phyloP scores from a whole-genome alignment of 1,140 invertebrate genomes.

The Zaprionus nigranus region DNA sequence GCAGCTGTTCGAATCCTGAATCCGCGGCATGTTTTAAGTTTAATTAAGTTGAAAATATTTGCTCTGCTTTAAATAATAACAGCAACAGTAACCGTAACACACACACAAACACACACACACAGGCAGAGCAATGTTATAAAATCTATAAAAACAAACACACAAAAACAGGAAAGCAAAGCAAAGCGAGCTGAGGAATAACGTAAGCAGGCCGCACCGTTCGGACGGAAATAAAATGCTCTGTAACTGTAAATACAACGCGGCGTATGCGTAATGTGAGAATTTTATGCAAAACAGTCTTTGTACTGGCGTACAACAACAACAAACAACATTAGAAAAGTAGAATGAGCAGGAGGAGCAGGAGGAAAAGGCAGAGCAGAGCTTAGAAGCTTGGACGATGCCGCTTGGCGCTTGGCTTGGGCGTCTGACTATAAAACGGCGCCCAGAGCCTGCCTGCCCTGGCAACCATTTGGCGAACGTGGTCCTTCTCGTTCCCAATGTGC shows the following conservation, averaged over 20 bases:
- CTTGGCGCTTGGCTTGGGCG: constrained; percentile 48
- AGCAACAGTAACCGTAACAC: constrained; percentile 35
- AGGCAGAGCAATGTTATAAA: constrained; percentile 56
- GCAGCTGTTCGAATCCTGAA: constrained; percentile 55
- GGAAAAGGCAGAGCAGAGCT: constrained; percentile 12
- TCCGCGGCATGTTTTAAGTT: constrained; percentile 64
- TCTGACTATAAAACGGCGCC: constrained; percentile 75
- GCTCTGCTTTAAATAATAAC: constrained; percentile 77
- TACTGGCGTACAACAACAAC: constrained; percentile 24
- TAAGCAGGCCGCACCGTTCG: constrained; percentile 44
- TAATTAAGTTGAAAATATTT: constrained; percentile 83
- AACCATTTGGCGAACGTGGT: constrained; percentile 64
- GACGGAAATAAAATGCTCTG: constrained; percentile 74
- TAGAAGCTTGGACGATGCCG: constrained; percentile 41
- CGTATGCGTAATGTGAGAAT: constrained; percentile 80
- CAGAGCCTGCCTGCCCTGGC: constrained; percentile 48
- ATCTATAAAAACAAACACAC: constrained; percentile 77
- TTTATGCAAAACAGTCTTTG: constrained; percentile 76
- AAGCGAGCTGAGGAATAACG: constrained; percentile 50
- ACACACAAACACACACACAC: constrained; percentile 1
- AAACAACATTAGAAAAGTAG: constrained; percentile 19
- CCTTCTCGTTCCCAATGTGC: constrained; percentile 65
- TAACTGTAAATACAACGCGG: constrained; percentile 79
- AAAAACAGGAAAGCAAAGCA: constrained; percentile 48
- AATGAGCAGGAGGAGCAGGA: neutral